Conservation (phyloP, 2,888 invertebrate species). For the Drosophila prostipennis region DNA sequence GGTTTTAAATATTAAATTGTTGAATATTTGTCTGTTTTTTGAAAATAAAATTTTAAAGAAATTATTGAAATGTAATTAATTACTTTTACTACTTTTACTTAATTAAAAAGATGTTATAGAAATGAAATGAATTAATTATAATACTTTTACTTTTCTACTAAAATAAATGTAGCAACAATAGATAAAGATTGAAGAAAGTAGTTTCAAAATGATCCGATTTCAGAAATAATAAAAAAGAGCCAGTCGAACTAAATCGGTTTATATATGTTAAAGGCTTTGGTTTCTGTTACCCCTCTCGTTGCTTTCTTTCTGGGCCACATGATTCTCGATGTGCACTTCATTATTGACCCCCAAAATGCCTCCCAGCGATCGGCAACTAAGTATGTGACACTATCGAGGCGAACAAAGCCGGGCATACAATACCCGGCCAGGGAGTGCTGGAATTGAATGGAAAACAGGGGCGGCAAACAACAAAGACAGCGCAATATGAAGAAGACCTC, state of each 20-base stretch:
- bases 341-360: constrained; percentile 63
- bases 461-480: constrained; percentile 25
- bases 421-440: constrained; percentile 44
- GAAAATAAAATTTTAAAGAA: too few relatives aligned
- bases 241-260: not conserved
- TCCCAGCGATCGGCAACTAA: constrained; percentile 48
- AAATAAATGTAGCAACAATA: too few relatives aligned
- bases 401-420: constrained; percentile 55
- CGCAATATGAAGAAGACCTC: constrained; percentile 52
- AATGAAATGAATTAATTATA: too few relatives aligned
- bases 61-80: too few relatives aligned
- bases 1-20: too few relatives aligned
- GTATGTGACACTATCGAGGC: constrained; percentile 62
- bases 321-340: constrained; percentile 47
- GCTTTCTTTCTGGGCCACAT: constrained; percentile 7
- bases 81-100: too few relatives aligned
- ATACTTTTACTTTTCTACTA: too few relatives aligned
- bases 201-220: too few relatives aligned
- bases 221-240: not conserved
- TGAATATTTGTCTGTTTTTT: too few relatives aligned
- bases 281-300: not conserved
- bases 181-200: too few relatives aligned
- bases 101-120: too few relatives aligned
- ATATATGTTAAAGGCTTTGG: not conserved
- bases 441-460: constrained; percentile 35